Evolutionary conservation across 1,140 invertebrate species (phyloP), one percentile per base, ranked within the genome.

Genomic region (Trachymyrmex septentrionalis): DNA sequence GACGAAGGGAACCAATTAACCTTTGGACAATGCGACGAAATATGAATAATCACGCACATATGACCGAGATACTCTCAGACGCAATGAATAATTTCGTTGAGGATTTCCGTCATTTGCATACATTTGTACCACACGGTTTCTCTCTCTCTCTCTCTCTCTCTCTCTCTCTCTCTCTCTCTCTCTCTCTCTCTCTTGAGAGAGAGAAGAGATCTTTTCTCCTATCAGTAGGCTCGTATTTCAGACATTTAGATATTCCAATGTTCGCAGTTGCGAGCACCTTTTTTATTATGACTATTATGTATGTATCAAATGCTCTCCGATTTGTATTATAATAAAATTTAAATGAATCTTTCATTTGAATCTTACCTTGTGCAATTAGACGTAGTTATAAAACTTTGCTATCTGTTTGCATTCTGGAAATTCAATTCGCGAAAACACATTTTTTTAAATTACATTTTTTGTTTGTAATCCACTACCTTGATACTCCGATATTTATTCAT

Each of bases 21-120:
- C 9, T 67, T 44, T 80, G 19, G 66, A 16, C 7, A 14, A 38
- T 67, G 14, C 77, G 14, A 30, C 38, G 55, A 72, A 80, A 80
- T 80, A 50, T 84, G 24, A 84, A 63, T 75, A 61, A 61, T 75
- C 24, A 61, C 55, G 38, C n/a, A 61, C 38, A 9, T 61, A 19
- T 63, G 67, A 84, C 38, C 53, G 67, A 75, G 38, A 73, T 61
- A 73, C 57, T 81, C 44, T 4, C 55, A 21, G 16, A 21, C 16
- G 24, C 24, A 16, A 50, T 73, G 67, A 57, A 73, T 84, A 84
- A 84, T 75, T 84, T 75, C 14, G 24, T 63, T 21, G 69, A 63
- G 27, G 50, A 84, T 84, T 75, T 75, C 27, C 80, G 30, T 84
- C 80, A 84, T 84, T 84, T 84, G 69, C 67, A 84, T 84, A 61